phyloP scores from a whole-genome alignment of 2,888 invertebrate species.

The Leptinotarsa tumamoca region DNA sequence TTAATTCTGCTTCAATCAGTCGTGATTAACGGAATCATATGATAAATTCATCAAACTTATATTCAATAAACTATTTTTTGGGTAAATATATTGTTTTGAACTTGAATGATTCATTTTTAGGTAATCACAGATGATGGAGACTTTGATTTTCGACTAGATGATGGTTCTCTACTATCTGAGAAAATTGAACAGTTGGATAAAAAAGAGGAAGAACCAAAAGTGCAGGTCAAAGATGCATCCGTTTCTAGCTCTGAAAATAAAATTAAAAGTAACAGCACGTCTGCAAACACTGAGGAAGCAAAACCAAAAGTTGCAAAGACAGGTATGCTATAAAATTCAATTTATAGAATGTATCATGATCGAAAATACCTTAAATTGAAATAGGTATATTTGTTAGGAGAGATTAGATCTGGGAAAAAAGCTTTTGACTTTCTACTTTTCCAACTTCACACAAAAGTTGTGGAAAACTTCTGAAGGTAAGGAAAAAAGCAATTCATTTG shows the following conservation, averaged over 20 bases:
- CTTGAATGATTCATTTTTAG: conserved; percentile 33
- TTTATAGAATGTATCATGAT: no score
- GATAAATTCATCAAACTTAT: no score
- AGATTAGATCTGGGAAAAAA: no score
- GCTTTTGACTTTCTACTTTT: no score
- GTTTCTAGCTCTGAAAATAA: neutral
- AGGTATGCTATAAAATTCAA: neutral
- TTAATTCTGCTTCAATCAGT: no score
- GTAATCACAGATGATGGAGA: conserved; percentile 35
- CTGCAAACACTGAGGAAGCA: neutral
- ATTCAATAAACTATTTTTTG: no score
- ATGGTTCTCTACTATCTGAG: conserved; percentile 33
- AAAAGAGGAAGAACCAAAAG: conserved; percentile 13
- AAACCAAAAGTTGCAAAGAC: conserved; percentile 3
- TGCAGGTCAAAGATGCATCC: neutral
- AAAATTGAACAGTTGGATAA: conserved; percentile 29
- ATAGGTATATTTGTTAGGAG: no score
- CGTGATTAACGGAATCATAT: no score
- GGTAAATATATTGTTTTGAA: neutral
- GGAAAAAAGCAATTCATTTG: no score
- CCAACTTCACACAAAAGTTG: no score
- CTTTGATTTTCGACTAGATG: conserved; percentile 45
- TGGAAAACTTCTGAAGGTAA: no score
- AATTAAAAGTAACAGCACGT: neutral
- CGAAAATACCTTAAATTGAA: no score